A percentile compares a stretch with the other conserved stretches of the same genome.
Evolutionary conservation across 2,113 vertebrate genomes (phyloP).

Genomic region (Pachyramphus minor): DNA sequence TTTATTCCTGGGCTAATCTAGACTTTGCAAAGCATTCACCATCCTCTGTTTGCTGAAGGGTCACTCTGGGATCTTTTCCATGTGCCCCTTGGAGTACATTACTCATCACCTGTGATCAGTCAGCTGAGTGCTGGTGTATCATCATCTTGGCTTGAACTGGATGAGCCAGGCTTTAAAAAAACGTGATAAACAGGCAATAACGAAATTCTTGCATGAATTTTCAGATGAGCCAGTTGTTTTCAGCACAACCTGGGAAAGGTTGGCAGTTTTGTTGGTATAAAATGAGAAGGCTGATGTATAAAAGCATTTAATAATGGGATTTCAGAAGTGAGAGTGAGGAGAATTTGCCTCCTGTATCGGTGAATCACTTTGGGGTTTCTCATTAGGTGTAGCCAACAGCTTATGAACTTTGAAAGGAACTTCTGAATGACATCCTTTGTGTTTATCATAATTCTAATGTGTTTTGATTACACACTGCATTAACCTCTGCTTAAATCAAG

Average conservation of each 20-base stretch:
- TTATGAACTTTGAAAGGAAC: conserved; percentile 1
- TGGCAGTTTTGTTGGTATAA: background rate
- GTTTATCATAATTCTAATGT: conserved; percentile 39
- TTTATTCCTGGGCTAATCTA: background rate
- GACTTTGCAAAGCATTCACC: background rate
- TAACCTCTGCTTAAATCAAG: conserved; percentile 51
- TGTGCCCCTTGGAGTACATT: background rate
- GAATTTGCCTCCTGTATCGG: background rate
- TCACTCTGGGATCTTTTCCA: background rate
- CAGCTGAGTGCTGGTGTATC: background rate
- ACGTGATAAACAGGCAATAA: background rate
- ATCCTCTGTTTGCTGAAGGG: background rate
- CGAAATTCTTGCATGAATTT: background rate
- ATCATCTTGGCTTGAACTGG: background rate
- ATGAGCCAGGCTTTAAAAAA: background rate
- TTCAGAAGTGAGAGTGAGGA: background rate
- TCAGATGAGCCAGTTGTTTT: background rate
- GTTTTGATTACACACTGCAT: conserved; percentile 60
- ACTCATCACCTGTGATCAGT: background rate
- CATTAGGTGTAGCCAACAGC: background rate
- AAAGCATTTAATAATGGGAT: background rate
- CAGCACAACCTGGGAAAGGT: background rate
- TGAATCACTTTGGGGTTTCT: conserved; percentile 11
- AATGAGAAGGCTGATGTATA: background rate
- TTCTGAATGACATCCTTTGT: conserved; percentile 45